Conservation (phyloP, 2,797 vertebrate genomes). For the Prunella strophiata region DNA sequence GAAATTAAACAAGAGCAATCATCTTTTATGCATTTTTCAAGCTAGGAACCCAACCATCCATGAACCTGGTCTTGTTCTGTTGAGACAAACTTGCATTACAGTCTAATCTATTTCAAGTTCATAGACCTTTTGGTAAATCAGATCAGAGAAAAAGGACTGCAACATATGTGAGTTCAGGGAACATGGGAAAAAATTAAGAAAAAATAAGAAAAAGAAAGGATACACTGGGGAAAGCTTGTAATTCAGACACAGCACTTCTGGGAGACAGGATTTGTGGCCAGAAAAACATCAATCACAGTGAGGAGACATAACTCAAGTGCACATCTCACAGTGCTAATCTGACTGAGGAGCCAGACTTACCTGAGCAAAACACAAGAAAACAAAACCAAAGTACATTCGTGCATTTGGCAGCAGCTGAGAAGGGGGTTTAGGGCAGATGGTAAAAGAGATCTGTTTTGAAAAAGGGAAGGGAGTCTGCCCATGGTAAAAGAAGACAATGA, state of each 20-base stretch:
- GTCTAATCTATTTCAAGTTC: background rate
- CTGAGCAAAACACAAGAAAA: background rate
- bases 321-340: background rate
- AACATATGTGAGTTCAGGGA: background rate
- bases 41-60: background rate
- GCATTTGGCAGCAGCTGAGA: background rate
- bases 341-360: background rate
- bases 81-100: background rate
- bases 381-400: fast-evolving
- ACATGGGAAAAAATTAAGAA: too few relatives aligned
- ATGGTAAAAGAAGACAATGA: background rate
- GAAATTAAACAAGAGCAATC: background rate
- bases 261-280: background rate
- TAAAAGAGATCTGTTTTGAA: background rate
- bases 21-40: background rate
- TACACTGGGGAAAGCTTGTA: background rate
- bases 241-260: background rate
- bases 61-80: background rate
- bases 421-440: background rate
- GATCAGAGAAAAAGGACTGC: background rate
- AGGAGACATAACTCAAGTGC: background rate
- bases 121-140: background rate
- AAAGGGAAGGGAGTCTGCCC: background rate
- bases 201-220: background rate
- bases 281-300: background rate